Percentiles rank a stretch among this genome's conserved stretches.
Evolutionary conservation across 2,888 invertebrate species (phyloP).

Genomic region (Allolobophora icterica): DNA sequence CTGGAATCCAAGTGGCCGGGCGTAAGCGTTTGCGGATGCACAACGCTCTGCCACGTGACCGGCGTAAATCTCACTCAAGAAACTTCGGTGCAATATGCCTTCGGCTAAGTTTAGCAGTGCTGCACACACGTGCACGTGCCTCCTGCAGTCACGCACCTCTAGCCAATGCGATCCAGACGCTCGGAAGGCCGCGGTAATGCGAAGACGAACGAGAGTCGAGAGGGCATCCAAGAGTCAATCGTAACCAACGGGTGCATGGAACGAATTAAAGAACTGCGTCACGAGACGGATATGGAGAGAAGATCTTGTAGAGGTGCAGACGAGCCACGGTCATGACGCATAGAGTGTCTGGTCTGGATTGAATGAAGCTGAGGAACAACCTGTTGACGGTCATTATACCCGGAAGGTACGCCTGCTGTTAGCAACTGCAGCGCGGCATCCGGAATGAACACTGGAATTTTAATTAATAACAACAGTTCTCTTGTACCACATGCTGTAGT

Average conservation of each 20-base stretch:
- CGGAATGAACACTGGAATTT: too few relatives aligned
- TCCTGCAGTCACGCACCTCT: not conserved
- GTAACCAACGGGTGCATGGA: not conserved
- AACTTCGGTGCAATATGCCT: not conserved
- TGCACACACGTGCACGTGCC: not conserved
- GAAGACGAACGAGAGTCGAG: not conserved
- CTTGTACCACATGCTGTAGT: too few relatives aligned
- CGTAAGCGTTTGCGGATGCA: not conserved
- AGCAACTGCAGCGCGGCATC: too few relatives aligned
- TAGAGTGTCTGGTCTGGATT: too few relatives aligned
- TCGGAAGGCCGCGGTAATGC: not conserved
- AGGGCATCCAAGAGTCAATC: not conserved
- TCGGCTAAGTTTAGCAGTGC: not conserved
- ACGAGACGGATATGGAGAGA: not conserved
- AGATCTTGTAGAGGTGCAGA: not conserved
- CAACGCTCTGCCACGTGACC: not conserved
- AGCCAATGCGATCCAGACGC: not conserved
- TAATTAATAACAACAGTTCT: too few relatives aligned
- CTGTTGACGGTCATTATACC: too few relatives aligned
- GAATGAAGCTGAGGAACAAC: too few relatives aligned
- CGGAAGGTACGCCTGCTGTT: too few relatives aligned
- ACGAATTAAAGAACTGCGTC: slow-evolving; percentile 5
- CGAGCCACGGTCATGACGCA: not conserved
- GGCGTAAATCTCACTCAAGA: not conserved
- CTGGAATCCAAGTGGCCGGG: not conserved